Conservation (phyloP, 2,113 vertebrate genomes). For the Neodon shergylaensis region DNA sequence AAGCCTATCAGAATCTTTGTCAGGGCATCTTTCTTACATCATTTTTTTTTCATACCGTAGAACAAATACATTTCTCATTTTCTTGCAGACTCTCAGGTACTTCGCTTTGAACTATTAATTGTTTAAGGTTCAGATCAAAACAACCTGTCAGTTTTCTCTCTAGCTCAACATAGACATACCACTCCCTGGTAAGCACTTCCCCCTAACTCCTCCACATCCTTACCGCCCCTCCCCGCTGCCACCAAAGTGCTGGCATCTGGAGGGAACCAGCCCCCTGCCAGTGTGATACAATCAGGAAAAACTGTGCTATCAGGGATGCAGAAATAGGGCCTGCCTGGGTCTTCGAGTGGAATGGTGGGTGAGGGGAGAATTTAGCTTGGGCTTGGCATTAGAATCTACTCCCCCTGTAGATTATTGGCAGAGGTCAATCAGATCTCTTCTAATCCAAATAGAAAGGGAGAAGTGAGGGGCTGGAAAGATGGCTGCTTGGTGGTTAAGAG, state of each 20-base stretch:
- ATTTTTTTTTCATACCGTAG: neutral
- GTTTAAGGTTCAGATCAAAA: constrained; percentile 60
- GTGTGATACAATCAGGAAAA: neutral
- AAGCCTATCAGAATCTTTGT: neutral
- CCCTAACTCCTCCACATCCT: neutral
- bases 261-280: neutral
- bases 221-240: fast-evolving
- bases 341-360: neutral
- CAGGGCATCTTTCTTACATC: neutral
- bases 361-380: neutral
- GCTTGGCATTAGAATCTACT: neutral
- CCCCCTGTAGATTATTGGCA: neutral
- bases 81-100: constrained; percentile 27
- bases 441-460: neutral
- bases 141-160: constrained; percentile 7
- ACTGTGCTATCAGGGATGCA: neutral
- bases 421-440: neutral
- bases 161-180: constrained; percentile 35
- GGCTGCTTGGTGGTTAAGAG: neutral
- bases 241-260: neutral
- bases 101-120: constrained; percentile 36
- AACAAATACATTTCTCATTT: constrained; percentile 67
- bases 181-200: neutral
- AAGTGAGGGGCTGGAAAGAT: neutral
- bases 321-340: neutral